Evolutionary conservation across 1,140 invertebrate genomes (phyloP).

Genomic region (Spodoptera litura): DNA sequence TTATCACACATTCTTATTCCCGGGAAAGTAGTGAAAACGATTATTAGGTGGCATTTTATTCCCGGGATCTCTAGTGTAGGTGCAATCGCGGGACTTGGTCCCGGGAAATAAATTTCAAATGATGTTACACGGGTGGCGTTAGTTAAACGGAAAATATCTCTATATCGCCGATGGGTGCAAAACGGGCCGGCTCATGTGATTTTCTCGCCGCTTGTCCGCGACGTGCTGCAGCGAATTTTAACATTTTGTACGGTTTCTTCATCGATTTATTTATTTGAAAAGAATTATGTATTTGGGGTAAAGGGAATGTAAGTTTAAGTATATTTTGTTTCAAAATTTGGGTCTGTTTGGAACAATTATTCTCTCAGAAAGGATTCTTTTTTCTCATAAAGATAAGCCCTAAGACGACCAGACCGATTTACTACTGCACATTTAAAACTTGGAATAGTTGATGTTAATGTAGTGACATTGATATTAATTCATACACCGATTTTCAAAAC

Average conservation of each 20-base stretch:
- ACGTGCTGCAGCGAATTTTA: slow-evolving; percentile 24
- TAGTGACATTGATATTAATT: no score
- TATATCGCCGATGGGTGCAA: slow-evolving; percentile 65
- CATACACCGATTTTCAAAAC: no score
- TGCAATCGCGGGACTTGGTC: slow-evolving; percentile 38
- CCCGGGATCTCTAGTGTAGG: slow-evolving; percentile 30
- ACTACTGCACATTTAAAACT: no score
- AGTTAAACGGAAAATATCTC: slow-evolving; percentile 73
- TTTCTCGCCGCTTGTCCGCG: slow-evolving; percentile 58
- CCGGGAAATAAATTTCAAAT: slow-evolving; percentile 71
- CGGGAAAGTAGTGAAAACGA: slow-evolving; percentile 26
- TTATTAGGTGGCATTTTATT: slow-evolving; percentile 48
- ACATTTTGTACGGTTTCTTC: slow-evolving; percentile 42
- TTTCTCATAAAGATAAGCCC: no score
- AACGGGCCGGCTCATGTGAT: slow-evolving; percentile 62
- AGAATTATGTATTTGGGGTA: not conserved
- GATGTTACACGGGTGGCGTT: slow-evolving; percentile 64
- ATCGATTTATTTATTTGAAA: slow-evolving; percentile 1
- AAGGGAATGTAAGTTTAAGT: not conserved
- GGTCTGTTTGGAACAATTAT: no score
- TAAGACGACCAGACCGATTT: no score
- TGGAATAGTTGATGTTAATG: no score
- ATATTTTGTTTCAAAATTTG: no score
- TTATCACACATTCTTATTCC: not conserved
- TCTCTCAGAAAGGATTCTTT: no score